Evolutionary conservation across 2,888 invertebrate species (phyloP).

Genomic region (Scaptomyza parva): DNA sequence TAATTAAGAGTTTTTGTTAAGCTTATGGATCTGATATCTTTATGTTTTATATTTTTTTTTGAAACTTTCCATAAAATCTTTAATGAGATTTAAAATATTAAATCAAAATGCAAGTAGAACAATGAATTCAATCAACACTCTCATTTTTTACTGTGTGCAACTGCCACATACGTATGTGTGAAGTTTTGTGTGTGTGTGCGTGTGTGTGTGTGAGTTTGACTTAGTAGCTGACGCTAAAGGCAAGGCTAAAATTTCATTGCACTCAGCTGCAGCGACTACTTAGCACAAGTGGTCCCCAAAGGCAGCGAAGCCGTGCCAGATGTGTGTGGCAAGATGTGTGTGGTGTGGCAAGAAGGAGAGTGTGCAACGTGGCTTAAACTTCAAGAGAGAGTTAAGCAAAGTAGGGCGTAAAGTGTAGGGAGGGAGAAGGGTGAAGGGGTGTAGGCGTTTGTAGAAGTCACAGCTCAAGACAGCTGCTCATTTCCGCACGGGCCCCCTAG

Average conservation of each 20-base stretch:
- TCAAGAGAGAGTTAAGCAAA: slow-evolving; percentile 29
- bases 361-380: slow-evolving; percentile 54
- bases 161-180: not conserved
- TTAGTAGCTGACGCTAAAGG: slow-evolving; percentile 70
- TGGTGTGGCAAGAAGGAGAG: slow-evolving; percentile 2
- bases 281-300: slow-evolving; percentile 77
- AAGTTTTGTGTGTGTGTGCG: slow-evolving; percentile 2
- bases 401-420: not conserved
- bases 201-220: slow-evolving; percentile 56
- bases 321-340: too few species aligned
- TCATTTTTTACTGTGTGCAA: not conserved
- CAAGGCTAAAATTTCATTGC: slow-evolving; percentile 75
- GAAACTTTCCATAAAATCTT: too few species aligned
- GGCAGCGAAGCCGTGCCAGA: slow-evolving; percentile 35
- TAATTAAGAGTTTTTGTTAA: too few species aligned
- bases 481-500: slow-evolving; percentile 67
- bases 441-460: slow-evolving; percentile 49
- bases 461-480: slow-evolving; percentile 77
- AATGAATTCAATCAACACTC: not conserved
- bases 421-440: not conserved
- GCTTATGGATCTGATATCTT: too few species aligned
- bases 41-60: too few species aligned
- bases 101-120: too few species aligned
- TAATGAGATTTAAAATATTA: too few species aligned
- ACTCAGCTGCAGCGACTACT: slow-evolving; percentile 76